Conservation (phyloP, 2,113 vertebrate species). For the Melanerpes formicivorus region DNA sequence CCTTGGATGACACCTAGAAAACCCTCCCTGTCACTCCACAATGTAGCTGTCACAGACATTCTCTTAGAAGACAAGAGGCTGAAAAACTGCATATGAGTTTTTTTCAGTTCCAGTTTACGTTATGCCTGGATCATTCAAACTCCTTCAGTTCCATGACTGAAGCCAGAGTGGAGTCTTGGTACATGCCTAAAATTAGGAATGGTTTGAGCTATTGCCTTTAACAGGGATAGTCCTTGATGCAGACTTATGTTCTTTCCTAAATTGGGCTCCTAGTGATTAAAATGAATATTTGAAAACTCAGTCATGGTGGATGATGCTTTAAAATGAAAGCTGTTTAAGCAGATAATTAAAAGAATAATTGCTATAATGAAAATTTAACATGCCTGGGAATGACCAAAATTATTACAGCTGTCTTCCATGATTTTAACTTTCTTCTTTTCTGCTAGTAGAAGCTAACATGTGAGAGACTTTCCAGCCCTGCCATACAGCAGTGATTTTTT, state of each 20-base stretch:
- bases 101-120: background rate
- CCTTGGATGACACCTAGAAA: background rate
- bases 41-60: background rate
- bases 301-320: background rate
- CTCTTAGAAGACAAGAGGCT: background rate
- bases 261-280: background rate
- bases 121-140: background rate
- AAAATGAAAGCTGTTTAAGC: constrained; percentile 5
- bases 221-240: background rate
- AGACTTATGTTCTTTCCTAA: background rate
- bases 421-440: constrained; percentile 60
- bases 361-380: constrained; percentile 7
- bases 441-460: constrained; percentile 52
- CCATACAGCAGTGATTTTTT: constrained; percentile 57
- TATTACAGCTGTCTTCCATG: constrained; percentile 43
- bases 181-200: background rate
- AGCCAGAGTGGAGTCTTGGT: background rate
- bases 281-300: constrained; percentile 37
- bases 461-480: constrained; percentile 67
- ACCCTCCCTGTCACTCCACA: background rate
- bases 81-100: background rate
- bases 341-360: constrained; percentile 44
- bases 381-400: constrained; percentile 12
- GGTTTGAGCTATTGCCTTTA: background rate
- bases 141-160: background rate